phyloP scores from a whole-genome alignment of 2,888 invertebrate species.

The Euclidia mi region DNA sequence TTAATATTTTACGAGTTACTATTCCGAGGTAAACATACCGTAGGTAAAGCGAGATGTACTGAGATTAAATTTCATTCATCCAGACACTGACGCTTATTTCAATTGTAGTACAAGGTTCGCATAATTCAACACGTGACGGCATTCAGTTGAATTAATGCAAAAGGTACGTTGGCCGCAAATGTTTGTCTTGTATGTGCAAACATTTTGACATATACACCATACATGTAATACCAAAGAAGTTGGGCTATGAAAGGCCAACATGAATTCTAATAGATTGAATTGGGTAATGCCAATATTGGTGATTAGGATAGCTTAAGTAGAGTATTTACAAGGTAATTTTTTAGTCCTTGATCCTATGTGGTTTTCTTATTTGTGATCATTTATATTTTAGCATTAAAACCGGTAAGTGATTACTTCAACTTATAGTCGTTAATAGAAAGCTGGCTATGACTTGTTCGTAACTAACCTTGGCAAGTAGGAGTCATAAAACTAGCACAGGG shows the following conservation, averaged over 20 bases:
- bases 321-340: no score
- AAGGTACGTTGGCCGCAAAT: constrained; percentile 48
- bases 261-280: background rate
- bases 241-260: background rate
- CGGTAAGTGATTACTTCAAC: no score
- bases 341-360: no score
- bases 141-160: constrained; percentile 58
- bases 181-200: constrained; percentile 28
- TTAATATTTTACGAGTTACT: no score
- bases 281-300: background rate
- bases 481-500: no score
- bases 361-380: no score
- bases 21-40: no score
- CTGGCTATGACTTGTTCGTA: no score
- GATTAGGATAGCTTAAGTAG: no score
- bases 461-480: no score
- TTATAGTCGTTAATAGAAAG: no score
- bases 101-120: constrained; percentile 70
- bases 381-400: no score
- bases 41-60: constrained; percentile 1
- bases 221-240: background rate
- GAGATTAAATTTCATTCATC: constrained; percentile 70
- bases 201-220: constrained; percentile 18
- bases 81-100: constrained; percentile 57
- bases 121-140: constrained; percentile 68